Evolutionary conservation across 2,797 vertebrate species (phyloP).

Genomic region (Falco berigora): DNA sequence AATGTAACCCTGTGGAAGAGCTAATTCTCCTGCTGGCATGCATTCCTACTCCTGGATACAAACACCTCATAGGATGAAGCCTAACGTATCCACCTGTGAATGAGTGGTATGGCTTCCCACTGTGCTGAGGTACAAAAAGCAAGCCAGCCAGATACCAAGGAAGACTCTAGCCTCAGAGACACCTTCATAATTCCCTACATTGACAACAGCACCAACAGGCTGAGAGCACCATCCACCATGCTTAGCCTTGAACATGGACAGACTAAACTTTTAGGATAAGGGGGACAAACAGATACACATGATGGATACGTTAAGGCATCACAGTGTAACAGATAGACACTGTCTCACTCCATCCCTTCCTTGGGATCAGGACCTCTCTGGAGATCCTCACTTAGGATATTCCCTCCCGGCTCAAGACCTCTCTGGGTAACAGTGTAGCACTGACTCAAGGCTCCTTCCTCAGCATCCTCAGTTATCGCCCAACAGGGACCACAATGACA

Average conservation of each 20-base stretch:
- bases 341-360: not conserved
- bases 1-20: not conserved
- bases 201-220: not conserved
- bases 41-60: not conserved
- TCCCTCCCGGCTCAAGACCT: not conserved
- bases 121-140: not conserved
- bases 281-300: accelerated
- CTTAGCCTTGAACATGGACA: accelerated
- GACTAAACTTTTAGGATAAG: not conserved
- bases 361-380: accelerated
- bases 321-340: accelerated
- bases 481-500: not conserved
- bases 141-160: not conserved
- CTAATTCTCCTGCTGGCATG: not conserved
- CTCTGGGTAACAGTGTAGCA: not conserved
- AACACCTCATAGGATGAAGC: not conserved
- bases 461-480: not conserved
- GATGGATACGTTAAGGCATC: accelerated
- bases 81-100: accelerated
- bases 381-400: not conserved
- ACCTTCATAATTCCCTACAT: accelerated
- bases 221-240: accelerated
- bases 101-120: accelerated
- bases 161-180: not conserved
- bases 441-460: slow-evolving; percentile 15